A percentile compares a stretch with the other conserved stretches of the same genome.
phyloP scores from a whole-genome alignment of 2,797 vertebrate species.

The Sebastes goodei region DNA sequence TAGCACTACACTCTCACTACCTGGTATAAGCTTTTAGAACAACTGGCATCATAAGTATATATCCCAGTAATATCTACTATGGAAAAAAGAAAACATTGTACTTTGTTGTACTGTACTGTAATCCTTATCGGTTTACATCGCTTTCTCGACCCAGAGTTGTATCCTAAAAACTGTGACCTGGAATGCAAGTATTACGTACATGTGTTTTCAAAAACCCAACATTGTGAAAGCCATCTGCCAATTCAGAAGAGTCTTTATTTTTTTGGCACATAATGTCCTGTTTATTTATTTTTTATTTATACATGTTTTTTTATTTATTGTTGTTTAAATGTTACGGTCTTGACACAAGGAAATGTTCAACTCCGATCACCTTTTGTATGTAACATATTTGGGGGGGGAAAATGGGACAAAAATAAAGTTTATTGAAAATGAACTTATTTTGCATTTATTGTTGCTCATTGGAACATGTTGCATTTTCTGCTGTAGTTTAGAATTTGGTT shows the following conservation, averaged over 20 bases:
- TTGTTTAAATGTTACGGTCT: conserved; percentile 81
- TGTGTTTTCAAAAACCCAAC: conserved; percentile 76
- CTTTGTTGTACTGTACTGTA: conserved; percentile 78
- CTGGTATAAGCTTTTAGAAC: conserved; percentile 84
- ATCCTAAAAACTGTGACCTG: conserved; percentile 86
- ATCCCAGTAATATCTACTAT: conserved; percentile 75
- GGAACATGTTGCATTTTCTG: not conserved
- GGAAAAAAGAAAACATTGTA: conserved; percentile 71
- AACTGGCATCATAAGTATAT: conserved; percentile 76
- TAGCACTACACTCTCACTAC: conserved; percentile 82
- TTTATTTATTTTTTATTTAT: conserved; percentile 87
- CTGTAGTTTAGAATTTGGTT: not conserved
- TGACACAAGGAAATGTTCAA: conserved; percentile 80
- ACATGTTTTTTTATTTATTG: conserved; percentile 85
- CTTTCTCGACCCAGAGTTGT: conserved; percentile 77
- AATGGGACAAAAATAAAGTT: conserved; percentile 83
- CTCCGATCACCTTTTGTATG: conserved; percentile 84
- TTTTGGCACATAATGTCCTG: conserved; percentile 81
- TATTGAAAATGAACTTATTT: conserved; percentile 67
- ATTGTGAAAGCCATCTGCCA: conserved; percentile 83
- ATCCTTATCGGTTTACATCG: conserved; percentile 81
- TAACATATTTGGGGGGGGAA: conserved; percentile 72
- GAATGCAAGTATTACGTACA: conserved; percentile 82
- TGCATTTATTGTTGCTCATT: not conserved
- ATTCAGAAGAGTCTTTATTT: conserved; percentile 79